A percentile compares a stretch with the other conserved stretches of the same genome.
phyloP scores from a whole-genome alignment of 2,113 vertebrate genomes.

The Recurvirostra avosetta region DNA sequence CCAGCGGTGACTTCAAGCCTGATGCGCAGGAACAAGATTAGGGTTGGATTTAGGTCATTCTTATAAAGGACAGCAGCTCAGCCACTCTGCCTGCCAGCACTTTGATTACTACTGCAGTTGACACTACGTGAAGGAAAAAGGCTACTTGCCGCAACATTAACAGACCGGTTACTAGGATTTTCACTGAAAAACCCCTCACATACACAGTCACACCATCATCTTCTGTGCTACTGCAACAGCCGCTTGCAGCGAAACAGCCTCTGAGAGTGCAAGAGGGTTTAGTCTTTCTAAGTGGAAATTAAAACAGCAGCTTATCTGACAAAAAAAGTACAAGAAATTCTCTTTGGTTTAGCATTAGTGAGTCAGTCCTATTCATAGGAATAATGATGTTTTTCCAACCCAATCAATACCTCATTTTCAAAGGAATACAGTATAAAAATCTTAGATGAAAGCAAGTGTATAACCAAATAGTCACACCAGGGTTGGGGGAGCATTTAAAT shows the following conservation, averaged over 20 bases:
- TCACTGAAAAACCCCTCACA: rapidly evolving
- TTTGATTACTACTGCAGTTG: not conserved
- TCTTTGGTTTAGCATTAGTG: not conserved
- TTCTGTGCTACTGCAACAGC: not conserved
- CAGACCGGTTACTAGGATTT: not conserved
- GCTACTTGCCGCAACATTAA: not conserved
- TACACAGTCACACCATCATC: not conserved
- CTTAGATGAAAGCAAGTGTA: not conserved
- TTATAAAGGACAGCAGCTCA: conserved; percentile 1
- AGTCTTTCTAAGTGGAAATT: not conserved
- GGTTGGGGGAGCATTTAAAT: not conserved
- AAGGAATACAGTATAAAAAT: not conserved
- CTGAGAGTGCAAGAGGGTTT: not conserved
- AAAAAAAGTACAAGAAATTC: not conserved
- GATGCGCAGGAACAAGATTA: not conserved
- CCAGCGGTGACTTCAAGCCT: not conserved
- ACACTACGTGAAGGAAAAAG: not conserved
- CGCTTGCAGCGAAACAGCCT: not conserved
- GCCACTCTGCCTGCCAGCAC: not conserved
- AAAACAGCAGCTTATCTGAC: not conserved
- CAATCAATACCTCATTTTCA: not conserved
- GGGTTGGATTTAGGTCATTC: conserved; percentile 28
- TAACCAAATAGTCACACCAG: not conserved
- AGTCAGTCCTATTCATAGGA: not conserved
- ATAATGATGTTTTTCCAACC: not conserved